Evolutionary conservation across 2,888 invertebrate genomes (phyloP).

Genomic region (Scaptomyza tumidula): DNA sequence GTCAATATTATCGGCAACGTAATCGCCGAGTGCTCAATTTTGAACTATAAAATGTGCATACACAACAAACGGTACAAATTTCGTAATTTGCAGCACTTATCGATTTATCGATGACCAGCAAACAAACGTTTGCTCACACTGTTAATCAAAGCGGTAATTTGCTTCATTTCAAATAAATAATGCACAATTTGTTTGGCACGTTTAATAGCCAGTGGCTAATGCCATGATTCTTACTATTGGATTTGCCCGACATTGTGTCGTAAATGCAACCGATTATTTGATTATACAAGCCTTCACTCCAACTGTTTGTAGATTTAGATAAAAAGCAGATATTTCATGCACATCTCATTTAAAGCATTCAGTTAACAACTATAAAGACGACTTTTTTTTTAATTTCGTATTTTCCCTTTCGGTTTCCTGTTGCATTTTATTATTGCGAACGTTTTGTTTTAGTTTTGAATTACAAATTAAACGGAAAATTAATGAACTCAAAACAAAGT

Average conservation of each 20-base stretch:
- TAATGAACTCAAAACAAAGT: not conserved
- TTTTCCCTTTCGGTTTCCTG: not conserved
- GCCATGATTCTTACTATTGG: not conserved
- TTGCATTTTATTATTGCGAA: not conserved
- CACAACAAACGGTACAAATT: not conserved
- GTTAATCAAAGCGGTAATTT: not conserved
- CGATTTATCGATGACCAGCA: not conserved
- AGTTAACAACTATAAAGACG: too few relatives aligned
- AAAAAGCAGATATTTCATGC: too few relatives aligned
- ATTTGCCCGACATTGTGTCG: not conserved
- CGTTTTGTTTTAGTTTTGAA: not conserved
- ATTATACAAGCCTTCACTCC: not conserved
- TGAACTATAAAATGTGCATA: conserved; percentile 17
- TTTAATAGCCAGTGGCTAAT: not conserved
- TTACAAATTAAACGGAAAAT: not conserved
- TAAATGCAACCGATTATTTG: not conserved
- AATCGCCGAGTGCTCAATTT: conserved; percentile 46
- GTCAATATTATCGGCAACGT: conserved; percentile 38
- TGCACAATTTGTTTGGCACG: not conserved
- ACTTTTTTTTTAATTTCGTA: too few relatives aligned
- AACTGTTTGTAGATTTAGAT: not conserved
- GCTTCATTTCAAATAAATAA: not conserved
- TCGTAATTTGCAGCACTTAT: not conserved
- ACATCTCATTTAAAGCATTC: too few relatives aligned
- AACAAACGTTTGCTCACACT: not conserved